phyloP scores from a whole-genome alignment of 2,888 invertebrate genomes.

The Hirtodrosophila duncani region DNA sequence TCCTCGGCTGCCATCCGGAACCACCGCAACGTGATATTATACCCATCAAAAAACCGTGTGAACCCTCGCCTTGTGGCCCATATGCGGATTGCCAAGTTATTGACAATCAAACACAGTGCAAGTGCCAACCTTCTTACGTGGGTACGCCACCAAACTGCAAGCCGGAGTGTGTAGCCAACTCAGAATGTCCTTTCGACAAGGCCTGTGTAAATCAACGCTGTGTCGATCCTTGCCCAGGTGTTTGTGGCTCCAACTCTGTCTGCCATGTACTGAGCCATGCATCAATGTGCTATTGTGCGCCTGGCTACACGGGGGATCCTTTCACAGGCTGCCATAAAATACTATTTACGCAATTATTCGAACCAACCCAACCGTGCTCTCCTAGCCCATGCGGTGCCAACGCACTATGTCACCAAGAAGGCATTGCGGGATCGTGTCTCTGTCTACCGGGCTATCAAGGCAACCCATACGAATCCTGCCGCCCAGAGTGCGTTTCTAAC shows the following conservation, averaged over 20 bases:
- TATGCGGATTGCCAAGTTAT: slow-evolving; percentile 80
- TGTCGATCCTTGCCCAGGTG: slow-evolving; percentile 85
- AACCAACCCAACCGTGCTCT: slow-evolving; percentile 79
- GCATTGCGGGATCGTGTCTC: slow-evolving; percentile 84
- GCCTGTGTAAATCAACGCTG: slow-evolving; percentile 87
- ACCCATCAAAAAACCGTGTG: slow-evolving; percentile 76
- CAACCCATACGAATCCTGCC: slow-evolving; percentile 85
- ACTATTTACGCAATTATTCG: slow-evolving; percentile 60
- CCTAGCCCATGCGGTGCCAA: slow-evolving; percentile 85
- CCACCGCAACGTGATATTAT: slow-evolving; percentile 39
- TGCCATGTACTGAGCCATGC: slow-evolving; percentile 82
- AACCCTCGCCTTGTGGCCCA: slow-evolving; percentile 80
- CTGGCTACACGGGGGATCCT: slow-evolving; percentile 84
- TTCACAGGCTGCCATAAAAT: slow-evolving; percentile 80
- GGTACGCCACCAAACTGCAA: slow-evolving; percentile 85
- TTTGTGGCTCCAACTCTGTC: slow-evolving; percentile 81
- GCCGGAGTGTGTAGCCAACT: slow-evolving; percentile 85
- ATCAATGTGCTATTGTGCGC: slow-evolving; percentile 81
- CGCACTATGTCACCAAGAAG: slow-evolving; percentile 83
- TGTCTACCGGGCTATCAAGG: slow-evolving; percentile 84
- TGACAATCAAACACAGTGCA: slow-evolving; percentile 80
- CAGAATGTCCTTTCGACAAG: slow-evolving; percentile 83
- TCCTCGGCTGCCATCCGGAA: slow-evolving; percentile 82
- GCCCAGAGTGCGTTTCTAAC: slow-evolving; percentile 88
- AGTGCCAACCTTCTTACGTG: slow-evolving; percentile 83